Evolutionary conservation across 2,797 vertebrate genomes (phyloP).

Genomic region (Poeciliopsis gracilis): DNA sequence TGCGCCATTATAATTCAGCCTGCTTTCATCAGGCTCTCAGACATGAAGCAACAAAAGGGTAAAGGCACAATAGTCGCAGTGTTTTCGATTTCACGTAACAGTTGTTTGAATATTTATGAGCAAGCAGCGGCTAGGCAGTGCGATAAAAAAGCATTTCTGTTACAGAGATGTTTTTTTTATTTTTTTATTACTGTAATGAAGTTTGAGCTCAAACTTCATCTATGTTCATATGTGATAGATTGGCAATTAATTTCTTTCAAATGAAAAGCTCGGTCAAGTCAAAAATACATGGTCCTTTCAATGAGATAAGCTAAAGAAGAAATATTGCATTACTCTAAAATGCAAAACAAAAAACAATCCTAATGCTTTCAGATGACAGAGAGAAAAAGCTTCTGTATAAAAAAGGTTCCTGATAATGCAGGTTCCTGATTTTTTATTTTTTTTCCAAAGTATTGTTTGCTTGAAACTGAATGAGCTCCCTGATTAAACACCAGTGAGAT

Average conservation of each 20-base stretch:
- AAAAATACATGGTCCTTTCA: neutral
- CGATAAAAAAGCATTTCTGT: conserved; percentile 41
- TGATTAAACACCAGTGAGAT: conserved; percentile 9
- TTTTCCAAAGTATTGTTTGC: conserved; percentile 32
- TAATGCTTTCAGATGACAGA: neutral
- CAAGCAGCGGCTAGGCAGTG: neutral
- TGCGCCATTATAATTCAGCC: conserved; percentile 55
- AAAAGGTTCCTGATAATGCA: neutral
- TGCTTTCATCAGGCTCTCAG: conserved; percentile 73
- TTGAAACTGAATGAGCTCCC: neutral
- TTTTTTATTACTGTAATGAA: neutral
- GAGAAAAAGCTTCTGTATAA: neutral
- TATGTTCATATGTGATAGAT: neutral
- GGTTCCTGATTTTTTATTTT: conserved; percentile 10
- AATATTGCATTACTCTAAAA: neutral
- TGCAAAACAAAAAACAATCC: neutral
- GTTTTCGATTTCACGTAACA: conserved; percentile 50
- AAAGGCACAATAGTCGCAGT: conserved; percentile 64
- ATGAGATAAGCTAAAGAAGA: neutral
- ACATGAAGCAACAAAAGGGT: conserved; percentile 35
- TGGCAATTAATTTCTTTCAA: neutral
- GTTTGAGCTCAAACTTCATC: neutral
- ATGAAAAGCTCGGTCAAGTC: neutral
- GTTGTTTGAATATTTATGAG: conserved; percentile 25
- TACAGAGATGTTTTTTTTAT: neutral